A percentile compares a stretch with the other conserved stretches of the same genome.
These are phyloP conservation scores for Cinclus cinclus DNA, from an alignment of 2,113 vertebrate genomes.

Conservation along the genomic window DNA sequence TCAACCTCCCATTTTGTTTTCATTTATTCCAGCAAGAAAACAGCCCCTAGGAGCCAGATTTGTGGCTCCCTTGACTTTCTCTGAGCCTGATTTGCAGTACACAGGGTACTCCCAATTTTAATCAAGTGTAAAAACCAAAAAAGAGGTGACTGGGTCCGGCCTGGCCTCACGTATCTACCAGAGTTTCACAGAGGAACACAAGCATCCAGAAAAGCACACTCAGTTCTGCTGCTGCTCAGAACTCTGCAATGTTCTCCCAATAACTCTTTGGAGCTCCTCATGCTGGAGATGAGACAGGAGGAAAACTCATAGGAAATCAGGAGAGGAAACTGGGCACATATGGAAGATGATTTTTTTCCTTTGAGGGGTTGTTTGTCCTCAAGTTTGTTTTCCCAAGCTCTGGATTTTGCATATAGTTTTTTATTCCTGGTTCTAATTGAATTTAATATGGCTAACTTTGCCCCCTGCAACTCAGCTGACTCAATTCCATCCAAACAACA, in stretches of 20 bases:
- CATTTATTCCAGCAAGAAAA: neutral
- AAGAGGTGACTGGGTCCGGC: neutral
- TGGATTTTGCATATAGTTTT: neutral
- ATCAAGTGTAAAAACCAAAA: neutral
- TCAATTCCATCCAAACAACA: conserved; percentile 7
- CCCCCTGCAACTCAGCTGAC: neutral
- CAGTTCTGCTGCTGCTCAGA: neutral
- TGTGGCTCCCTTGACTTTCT: neutral
- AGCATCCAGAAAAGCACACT: neutral
- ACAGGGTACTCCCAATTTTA: neutral
- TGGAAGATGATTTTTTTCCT: neutral
- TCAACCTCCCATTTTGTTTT: neutral
- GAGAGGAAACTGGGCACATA: neutral
- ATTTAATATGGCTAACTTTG: neutral
- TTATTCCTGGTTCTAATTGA: conserved; percentile 26
- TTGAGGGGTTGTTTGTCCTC: neutral
- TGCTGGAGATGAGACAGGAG: neutral
- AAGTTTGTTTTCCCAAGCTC: neutral
- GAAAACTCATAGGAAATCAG: neutral
- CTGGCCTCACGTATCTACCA: neutral
- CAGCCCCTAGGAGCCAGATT: neutral
- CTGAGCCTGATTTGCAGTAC: neutral
- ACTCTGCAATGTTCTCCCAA: neutral
- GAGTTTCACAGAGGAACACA: neutral
- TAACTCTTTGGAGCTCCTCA: neutral